Base-by-base conservation (phyloP, 2,888 invertebrate genomes). In the Synergus laeviventris region DNA sequence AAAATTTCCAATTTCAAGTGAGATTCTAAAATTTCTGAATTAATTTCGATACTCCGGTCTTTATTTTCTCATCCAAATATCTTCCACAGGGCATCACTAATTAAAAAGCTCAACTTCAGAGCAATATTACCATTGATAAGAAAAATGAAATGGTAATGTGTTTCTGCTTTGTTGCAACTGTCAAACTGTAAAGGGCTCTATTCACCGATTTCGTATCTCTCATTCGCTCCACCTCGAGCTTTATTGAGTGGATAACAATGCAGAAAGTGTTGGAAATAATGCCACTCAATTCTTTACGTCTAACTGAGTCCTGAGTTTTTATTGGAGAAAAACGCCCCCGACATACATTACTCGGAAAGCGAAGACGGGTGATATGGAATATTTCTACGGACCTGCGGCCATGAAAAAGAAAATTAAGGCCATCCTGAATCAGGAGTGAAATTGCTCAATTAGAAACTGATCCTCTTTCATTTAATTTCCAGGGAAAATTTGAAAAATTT, bases 191-290 rank as follows among this genome's bases (percentile, higher is more conserved):
- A 31, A 61, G 31, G 18, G 49, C n/a, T 54, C 31, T 24, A 61
- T 61, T 61, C 16, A 36, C n/a, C 59, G 36, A 59, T 12, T 38
- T 62, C 36, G n/a, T 18, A 38, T 38, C 38, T 62, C 62, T 38
- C 62, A 62, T 38, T 36, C 38, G 16, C 38, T 62, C 38, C n/a
- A 62, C 36, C 60, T 62, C 62, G 38, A 38, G n/a, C 18, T 2
- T 62, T 62, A 62, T 62, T 62, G 36, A 62, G 38, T 38, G 38
- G 38, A 62, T 62, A 62, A 39, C 38, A 62, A 38, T 62, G 62
- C 36, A 38, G 62, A 39, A 62, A 62, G 38, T n/a, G n/a, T 5
- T 62, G 8, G 38, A 62, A 62, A 62, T 62, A 62, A 62, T 62
- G 62, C 62, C 62, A 62, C n/a, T 62, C 62, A 62, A 61, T 24